Base-by-base conservation (phyloP, 2,888 invertebrate genomes). In the Hecatera dysodea region DNA sequence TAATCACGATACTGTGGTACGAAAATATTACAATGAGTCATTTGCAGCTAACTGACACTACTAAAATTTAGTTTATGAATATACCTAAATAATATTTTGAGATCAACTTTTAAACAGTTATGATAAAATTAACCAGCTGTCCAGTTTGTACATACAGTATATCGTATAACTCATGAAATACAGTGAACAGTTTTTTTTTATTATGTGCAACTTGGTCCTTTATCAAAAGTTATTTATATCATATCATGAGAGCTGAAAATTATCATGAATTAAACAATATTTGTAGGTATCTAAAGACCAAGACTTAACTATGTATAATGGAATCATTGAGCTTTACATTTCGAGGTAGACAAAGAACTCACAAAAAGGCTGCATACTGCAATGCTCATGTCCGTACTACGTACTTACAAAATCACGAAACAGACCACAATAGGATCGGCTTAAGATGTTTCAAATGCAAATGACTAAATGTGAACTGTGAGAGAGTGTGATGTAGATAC, bases 381-480 rank as follows among this genome's bases (percentile, higher is more conserved):
- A 53, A 22, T 11, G 33, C 12, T 48, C 15, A 17, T 52, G n/a
- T 15, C 1, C 9, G 9, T 1, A n/a, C 17, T 12, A 27, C 12
- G 17, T 53, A 19, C 22, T 53, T 42, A 39, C 27, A 67, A 59
- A 29, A 67, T 59, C 6, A 46, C 12, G 27, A 22, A 19, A 33
- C 33, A 46, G 22, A 60, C 76, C 69, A 19, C 42, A 67, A 68
- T 60, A 67, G 59, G 22, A 75, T 53, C 12, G 24, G 24, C 29
- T 67, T 67, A 52, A 46, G 75, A 63, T 27, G 22, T 67, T 39
- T 19, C 24, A n/a, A 8, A 19, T 27, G 17, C 11, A 17, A 39
- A 57, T 5, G 5, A 57, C 17, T 15, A 24, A 15, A 19, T n/a
- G 33, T 39, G 1, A 24, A 27, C 15, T 48, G n/a, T 50, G 50